Evolutionary conservation across 1,140 invertebrate genomes (phyloP), one percentile per base, ranked within the genome.

Genomic region (Megathymus violae): DNA sequence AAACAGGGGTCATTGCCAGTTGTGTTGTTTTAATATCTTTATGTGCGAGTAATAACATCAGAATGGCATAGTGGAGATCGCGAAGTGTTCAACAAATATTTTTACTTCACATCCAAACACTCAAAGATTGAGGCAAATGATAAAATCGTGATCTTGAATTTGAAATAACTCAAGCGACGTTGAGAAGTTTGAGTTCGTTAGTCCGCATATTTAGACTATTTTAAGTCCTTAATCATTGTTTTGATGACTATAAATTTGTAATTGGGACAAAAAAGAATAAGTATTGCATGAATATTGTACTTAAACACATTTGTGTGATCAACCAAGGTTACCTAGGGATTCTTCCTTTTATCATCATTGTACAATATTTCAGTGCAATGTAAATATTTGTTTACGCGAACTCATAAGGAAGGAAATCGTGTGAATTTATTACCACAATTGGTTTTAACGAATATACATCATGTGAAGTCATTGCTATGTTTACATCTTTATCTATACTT

Each of bases 71-170:
- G 52, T 56, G 56, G 44, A 40, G 48, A 66, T 69, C 47, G 50
- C 66, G 43, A 56, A 78, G 78, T 75, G 74, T 56, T 75, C 67
- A 50, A 75, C 69, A 83, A 81, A 83, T 76, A 77, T 81, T 76
- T 78, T 74, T 50, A 54, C 61, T 74, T 47, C 64, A 64, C 51
- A 67, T 17, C 59, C 62, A 74, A 78, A 76, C 74, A 80, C 71
- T 78, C 54, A 54, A 62, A 65, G 69, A 62, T 63, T 69, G 54
- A 60, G 64, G 58, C 52, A 67, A 71, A 74, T 68, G 63, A 69
- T 76, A 71, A 74, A 73, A 62, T 69, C 67, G 62, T 73, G 69
- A 67, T 72, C 64, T 69, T 67, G 62, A 74, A 69, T 69, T 71
- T 51, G 67, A 63, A 43, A 56, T 40, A 48, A 52, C 41, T 62